Base-by-base conservation (phyloP, 2,888 invertebrate species). In the Agriotes lineatus region DNA sequence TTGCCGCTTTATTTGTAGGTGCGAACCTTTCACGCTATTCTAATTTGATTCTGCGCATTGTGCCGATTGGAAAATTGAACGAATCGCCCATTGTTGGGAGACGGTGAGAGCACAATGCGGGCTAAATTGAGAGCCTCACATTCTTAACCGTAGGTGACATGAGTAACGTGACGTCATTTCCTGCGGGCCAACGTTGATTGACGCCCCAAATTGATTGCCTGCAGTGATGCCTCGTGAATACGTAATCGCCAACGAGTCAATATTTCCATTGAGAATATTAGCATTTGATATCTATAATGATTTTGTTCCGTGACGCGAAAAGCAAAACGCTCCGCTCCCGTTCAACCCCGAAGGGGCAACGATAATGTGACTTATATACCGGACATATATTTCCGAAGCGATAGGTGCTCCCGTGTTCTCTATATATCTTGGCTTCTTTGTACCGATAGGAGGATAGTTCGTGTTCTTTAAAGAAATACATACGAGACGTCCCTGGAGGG, bases 281-380 rank as follows among this genome's bases (percentile, higher is more conserved):
- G 76, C 78, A 78, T 80, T 75, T 77, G 76, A 81, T 80, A 80
- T 78, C 78, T 78, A 75, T 79, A 80, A 81, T 80, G 78, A 79
- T 77, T 79, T 80, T 78, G 77, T 76, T 79, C 72, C 80, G 78
- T 79, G 79, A 78, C 77, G 72, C 71, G 77, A 78, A 79, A 77
- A 73, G 75, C 75, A 75, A 77, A 79, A 72, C 67, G 66, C 45
- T 72, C 67, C 72, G 73, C 66, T 72, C 68, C 61, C 70, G 67
- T 48, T 69, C 62, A 62, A 14, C 54, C 57, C 70, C 57, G 42
- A 16, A 54, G 70, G 66, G 44, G 33, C 57, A 33, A 30, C 61
- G 71, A 74, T 73, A 75, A 74, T 74, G 69, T 75, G 73, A 73
- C 72, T 75, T 75, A 75, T 74, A 70, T 67, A 66, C 59, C 60